Evolutionary conservation across 2,113 vertebrate genomes (phyloP).

Genomic region (Menidia beryllina): DNA sequence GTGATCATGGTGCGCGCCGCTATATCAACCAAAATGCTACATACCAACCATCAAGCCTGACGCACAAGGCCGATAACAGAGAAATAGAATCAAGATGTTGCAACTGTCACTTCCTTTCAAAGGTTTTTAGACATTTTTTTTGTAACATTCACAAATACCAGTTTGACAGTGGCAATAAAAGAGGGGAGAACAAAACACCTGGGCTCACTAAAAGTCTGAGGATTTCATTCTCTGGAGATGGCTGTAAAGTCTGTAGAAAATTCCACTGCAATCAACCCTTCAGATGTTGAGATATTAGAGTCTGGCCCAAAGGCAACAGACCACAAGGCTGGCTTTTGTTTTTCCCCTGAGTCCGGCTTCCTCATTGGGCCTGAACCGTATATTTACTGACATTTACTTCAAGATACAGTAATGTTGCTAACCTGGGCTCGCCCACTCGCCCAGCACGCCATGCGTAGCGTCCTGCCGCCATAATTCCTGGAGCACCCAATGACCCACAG

Average conservation of each 20-base stretch:
- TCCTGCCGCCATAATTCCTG: slow-evolving; percentile 62
- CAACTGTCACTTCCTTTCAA: too few relatives aligned
- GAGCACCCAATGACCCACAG: slow-evolving; percentile 72
- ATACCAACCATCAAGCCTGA: too few relatives aligned
- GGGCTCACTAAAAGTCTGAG: background rate
- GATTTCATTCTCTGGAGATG: background rate
- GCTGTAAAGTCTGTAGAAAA: slow-evolving; percentile 2
- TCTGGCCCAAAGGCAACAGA: background rate
- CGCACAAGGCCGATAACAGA: too few relatives aligned
- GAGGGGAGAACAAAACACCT: too few relatives aligned
- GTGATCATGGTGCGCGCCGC: too few relatives aligned
- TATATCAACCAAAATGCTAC: too few relatives aligned
- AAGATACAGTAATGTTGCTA: slow-evolving; percentile 8
- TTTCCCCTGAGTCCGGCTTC: background rate
- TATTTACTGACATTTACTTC: slow-evolving; percentile 34
- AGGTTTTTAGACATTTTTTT: background rate
- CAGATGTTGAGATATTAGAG: background rate
- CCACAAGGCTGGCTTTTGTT: slow-evolving; percentile 12
- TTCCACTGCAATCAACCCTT: background rate
- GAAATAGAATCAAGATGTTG: too few relatives aligned
- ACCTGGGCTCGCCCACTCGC: slow-evolving; percentile 34
- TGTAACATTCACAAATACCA: background rate
- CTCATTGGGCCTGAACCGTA: background rate
- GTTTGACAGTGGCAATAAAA: background rate
- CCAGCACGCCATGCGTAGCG: slow-evolving; percentile 12